A percentile compares a stretch with the other conserved stretches of the same genome.
phyloP scores from a whole-genome alignment of 2,113 vertebrate genomes.

The Telmatochromis sp. region DNA sequence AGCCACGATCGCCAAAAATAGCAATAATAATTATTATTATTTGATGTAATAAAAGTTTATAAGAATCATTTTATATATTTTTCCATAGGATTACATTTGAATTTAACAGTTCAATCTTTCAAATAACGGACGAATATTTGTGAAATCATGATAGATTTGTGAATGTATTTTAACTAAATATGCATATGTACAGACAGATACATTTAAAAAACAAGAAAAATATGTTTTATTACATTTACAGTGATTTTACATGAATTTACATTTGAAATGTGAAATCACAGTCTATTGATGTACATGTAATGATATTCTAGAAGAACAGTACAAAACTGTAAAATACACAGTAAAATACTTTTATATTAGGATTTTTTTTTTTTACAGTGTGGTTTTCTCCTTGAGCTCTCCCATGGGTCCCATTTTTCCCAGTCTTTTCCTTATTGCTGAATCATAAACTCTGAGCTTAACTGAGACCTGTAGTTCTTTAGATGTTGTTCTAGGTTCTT shows the following conservation, averaged over 20 bases:
- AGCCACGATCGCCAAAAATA: too few relatives aligned
- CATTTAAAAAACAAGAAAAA: background rate
- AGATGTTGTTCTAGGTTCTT: background rate
- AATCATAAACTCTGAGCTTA: background rate
- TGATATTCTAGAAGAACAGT: background rate
- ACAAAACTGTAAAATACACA: background rate
- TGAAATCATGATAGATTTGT: background rate
- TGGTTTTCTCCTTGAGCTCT: background rate
- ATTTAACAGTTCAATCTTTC: background rate
- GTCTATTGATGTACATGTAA: background rate
- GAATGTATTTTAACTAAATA: background rate
- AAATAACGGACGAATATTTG: background rate
- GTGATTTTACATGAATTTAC: background rate
- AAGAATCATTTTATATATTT: background rate
- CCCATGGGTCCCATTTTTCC: background rate
- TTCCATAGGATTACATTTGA: background rate
- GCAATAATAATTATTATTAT: fast-evolving
- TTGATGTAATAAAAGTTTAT: background rate
- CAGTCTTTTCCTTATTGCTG: background rate
- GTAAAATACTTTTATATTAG: background rate
- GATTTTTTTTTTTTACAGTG: background rate
- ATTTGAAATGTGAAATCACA: background rate
- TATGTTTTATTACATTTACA: background rate
- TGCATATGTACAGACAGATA: background rate
- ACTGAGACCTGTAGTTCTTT: background rate